These are phyloP conservation scores for Rhagonycha lutea DNA, from an alignment of 2,888 invertebrate genomes.

Conservation along the genomic window DNA sequence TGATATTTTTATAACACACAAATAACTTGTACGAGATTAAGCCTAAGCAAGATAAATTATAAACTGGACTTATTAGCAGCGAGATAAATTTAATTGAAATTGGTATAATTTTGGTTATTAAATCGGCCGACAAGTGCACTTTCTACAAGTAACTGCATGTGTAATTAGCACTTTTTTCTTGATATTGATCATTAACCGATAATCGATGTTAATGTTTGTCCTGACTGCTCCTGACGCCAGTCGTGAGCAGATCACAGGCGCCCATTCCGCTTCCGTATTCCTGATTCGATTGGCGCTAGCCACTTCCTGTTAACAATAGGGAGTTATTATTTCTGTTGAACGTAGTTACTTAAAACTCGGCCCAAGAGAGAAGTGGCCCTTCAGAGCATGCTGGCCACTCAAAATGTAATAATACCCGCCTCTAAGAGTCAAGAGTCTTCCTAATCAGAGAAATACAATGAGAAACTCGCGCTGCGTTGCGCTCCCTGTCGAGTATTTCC, in stretches of 20 bases:
- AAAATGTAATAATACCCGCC: constrained; percentile 45
- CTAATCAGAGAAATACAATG: constrained; percentile 43
- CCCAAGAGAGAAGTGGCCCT: constrained; percentile 45
- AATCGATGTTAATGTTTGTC: constrained; percentile 15
- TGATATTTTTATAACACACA: constrained; percentile 12
- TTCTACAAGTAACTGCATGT: not conserved
- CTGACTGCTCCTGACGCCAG: constrained; percentile 29
- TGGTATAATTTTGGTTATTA: constrained; percentile 17
- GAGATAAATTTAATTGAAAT: not conserved
- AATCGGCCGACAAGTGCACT: not conserved
- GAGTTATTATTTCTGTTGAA: constrained; percentile 33
- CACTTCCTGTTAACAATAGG: constrained; percentile 34
- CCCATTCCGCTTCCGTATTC: constrained; percentile 33
- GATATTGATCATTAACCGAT: constrained; percentile 22
- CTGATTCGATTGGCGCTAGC: constrained; percentile 35
- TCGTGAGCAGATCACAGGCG: constrained; percentile 24
- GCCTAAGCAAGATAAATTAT: not conserved
- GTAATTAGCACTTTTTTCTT: not conserved
- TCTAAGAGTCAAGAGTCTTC: constrained; percentile 41
- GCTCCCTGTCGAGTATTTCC: constrained; percentile 33
- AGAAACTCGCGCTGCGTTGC: constrained; percentile 32
- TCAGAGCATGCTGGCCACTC: constrained; percentile 45
- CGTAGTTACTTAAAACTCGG: constrained; percentile 37
- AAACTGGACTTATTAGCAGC: not conserved
- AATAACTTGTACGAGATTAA: not conserved